Conservation (phyloP, 2,113 vertebrate species). For the Propithecus coquereli region DNA sequence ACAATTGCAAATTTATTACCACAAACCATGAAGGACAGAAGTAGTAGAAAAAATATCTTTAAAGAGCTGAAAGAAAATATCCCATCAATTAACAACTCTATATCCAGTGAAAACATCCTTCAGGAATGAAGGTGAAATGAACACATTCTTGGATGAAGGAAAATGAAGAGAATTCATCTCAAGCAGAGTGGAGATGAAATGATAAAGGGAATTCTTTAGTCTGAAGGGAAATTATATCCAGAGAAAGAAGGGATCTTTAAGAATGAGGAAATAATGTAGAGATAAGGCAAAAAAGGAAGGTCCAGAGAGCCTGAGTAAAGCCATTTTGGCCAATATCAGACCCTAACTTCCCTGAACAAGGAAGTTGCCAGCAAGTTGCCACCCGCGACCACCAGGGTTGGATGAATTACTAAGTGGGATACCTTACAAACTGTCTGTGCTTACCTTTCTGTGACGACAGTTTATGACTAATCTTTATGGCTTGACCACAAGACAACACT, state of each 20-base stretch:
- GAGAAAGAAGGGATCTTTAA: not conserved
- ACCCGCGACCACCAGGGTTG: too few relatives aligned
- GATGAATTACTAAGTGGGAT: too few relatives aligned
- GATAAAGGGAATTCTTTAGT: not conserved
- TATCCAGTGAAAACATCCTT: not conserved
- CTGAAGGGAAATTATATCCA: not conserved
- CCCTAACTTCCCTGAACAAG: too few relatives aligned
- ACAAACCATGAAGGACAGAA: not conserved
- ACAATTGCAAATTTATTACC: not conserved
- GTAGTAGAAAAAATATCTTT: not conserved
- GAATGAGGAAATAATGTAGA: not conserved
- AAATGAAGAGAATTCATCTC: conserved; percentile 7
- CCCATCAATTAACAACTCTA: not conserved
- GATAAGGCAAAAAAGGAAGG: too few relatives aligned
- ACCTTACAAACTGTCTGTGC: too few relatives aligned
- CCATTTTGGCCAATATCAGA: too few relatives aligned
- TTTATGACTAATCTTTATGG: too few relatives aligned
- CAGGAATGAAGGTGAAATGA: not conserved
- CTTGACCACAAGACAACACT: too few relatives aligned
- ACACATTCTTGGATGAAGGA: not conserved
- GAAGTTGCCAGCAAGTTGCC: too few relatives aligned
- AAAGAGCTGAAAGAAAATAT: not conserved
- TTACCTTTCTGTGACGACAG: too few relatives aligned
- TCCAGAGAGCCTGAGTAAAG: too few relatives aligned
- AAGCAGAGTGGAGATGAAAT: not conserved